Evolutionary conservation across 2,113 vertebrate species (phyloP), one percentile per base, ranked within the genome.

Genomic region (Xiphias gladius): DNA sequence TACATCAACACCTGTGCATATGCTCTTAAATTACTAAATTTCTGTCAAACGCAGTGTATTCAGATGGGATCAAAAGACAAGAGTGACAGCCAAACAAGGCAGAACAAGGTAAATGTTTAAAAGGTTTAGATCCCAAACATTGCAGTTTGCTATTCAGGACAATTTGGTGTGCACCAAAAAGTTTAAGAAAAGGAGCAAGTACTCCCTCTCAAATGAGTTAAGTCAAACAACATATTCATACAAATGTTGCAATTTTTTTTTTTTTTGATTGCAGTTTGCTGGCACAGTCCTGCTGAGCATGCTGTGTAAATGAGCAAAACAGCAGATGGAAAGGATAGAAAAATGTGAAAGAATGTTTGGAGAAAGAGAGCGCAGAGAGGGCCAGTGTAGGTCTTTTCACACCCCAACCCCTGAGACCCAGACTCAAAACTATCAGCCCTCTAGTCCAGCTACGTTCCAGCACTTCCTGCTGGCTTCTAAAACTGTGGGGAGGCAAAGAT

Each of bases 321-420:
- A 12, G 22, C 0, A 7, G 12, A 72, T 72, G 58, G 28, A 59
- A 57, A 35, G 26, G 20, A 61, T 66, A 37, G 68, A 80, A 73
- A 80, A 81, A 81, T 22, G 52, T 32, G 1, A 75, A 85, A 64
- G 76, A 88, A 72, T 87, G 67, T 84, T 76, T 81, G 66, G 48
- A 73, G 73, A 76, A 28, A 43, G 30, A 54, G 13, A 61, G 13
- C 39, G 64, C 10, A 28, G 37, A 70, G 22, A 67, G 12, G 19
- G 65, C 58, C 79, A 68, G 46, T 76, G 35, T 54, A 37, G 54
- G 8, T 87, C 26, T 48, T 22, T 67, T 62, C 64, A 16, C 81
- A 62, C 57, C 57, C 30, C 20, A 24, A 13, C 71, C 48, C 63
- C 16, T 16, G 70, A 80, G 28, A 86, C 12, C 17, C 74, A 37